Conservation (phyloP, 2,888 invertebrate species). For the Hyposoter didymator region DNA sequence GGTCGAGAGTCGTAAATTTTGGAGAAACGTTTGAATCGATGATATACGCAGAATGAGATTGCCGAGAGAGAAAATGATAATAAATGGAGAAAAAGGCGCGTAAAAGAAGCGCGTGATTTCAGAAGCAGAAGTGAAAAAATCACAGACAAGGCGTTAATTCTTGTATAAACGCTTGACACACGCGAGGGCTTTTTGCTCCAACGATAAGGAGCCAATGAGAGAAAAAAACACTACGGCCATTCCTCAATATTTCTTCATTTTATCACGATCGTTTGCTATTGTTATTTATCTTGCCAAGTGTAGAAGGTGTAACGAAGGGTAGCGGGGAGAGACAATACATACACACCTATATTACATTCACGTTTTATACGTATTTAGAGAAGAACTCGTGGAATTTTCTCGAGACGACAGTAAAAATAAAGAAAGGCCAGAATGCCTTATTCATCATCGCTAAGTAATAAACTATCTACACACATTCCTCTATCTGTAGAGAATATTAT, state of each 20-base stretch:
- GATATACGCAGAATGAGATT: background rate
- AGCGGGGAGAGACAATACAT: background rate
- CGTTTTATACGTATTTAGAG: constrained; percentile 11
- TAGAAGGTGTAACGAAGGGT: constrained; percentile 25
- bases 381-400: constrained; percentile 32
- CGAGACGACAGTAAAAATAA: constrained; percentile 14
- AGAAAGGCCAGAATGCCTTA: constrained; percentile 39
- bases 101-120: constrained; percentile 33
- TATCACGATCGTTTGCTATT: constrained; percentile 57
- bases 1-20: constrained; percentile 10
- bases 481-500: constrained; percentile 34
- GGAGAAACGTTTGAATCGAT: constrained; percentile 29
- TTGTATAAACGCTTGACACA: constrained; percentile 63
- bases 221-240: constrained; percentile 39
- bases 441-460: constrained; percentile 47
- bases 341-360: background rate
- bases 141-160: constrained; percentile 65
- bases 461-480: constrained; percentile 35
- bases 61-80: background rate
- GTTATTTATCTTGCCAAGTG: constrained; percentile 38
- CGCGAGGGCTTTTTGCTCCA: constrained; percentile 25
- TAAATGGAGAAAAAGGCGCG: background rate
- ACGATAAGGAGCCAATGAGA: constrained; percentile 24
- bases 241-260: constrained; percentile 54
- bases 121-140: constrained; percentile 59